Evolutionary conservation across 2,113 vertebrate genomes (phyloP).

Genomic region (Oplegnathus fasciatus): DNA sequence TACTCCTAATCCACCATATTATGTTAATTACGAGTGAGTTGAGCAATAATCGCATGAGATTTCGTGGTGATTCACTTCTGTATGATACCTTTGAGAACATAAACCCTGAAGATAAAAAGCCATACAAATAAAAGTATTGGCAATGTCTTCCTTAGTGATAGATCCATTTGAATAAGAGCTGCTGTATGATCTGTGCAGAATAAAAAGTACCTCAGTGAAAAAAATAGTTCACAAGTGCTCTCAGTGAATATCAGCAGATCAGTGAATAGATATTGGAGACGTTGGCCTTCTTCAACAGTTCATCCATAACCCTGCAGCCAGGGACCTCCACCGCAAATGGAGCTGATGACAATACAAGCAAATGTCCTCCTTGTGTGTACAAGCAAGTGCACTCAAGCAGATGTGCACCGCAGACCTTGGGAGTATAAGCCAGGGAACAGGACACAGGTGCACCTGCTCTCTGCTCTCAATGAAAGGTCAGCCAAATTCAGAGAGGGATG

Average conservation of each 20-base stretch:
- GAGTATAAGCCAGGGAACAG: slow-evolving; percentile 77
- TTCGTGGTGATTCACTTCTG: background rate
- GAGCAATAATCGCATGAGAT: background rate
- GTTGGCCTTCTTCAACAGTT: slow-evolving; percentile 55
- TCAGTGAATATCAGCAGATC: slow-evolving; percentile 39
- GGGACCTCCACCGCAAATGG: slow-evolving; percentile 69
- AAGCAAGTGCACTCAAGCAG: slow-evolving; percentile 77
- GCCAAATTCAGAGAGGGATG: slow-evolving; percentile 72
- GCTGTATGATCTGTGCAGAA: background rate
- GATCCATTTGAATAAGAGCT: background rate
- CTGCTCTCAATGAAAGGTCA: slow-evolving; percentile 80
- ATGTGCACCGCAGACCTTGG: slow-evolving; percentile 80
- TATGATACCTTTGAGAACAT: background rate
- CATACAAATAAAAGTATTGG: background rate
- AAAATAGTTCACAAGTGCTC: slow-evolving; percentile 11
- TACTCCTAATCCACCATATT: background rate
- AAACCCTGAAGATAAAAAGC: background rate
- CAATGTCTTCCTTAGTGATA: background rate
- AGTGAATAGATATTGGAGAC: slow-evolving; percentile 18
- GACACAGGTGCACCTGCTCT: slow-evolving; percentile 83
- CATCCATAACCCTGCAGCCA: slow-evolving; percentile 63
- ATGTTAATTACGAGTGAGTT: background rate
- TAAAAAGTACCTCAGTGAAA: background rate
- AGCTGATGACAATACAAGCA: slow-evolving; percentile 80
- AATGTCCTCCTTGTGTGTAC: slow-evolving; percentile 78